Evolutionary conservation across 92 coral and sea anemone genomes (phyloP).

Genomic region (Phenganax marumi): DNA sequence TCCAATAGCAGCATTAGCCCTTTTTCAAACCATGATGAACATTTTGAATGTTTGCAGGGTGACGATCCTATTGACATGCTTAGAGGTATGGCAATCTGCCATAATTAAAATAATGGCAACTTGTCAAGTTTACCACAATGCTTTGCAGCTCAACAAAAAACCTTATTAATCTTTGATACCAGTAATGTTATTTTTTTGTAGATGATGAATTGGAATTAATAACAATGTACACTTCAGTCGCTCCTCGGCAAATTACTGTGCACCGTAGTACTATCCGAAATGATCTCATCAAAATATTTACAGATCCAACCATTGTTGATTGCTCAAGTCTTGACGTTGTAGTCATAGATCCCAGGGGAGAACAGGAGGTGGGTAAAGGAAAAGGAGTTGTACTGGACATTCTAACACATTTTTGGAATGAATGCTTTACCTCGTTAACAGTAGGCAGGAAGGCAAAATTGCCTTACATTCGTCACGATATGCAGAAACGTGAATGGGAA

Average conservation of each 20-base stretch:
- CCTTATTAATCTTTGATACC: too few species aligned
- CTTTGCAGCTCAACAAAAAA: too few species aligned
- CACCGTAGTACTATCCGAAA: slow-evolving; percentile 34
- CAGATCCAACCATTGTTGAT: slow-evolving; percentile 30
- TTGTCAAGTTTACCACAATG: too few species aligned
- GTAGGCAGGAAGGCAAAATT: slow-evolving; percentile 29
- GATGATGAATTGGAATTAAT: background rate
- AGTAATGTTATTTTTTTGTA: background rate
- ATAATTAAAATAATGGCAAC: too few species aligned
- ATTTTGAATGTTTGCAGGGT: too few species aligned
- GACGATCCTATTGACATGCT: too few species aligned
- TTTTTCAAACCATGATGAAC: too few species aligned
- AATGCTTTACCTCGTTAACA: slow-evolving; percentile 37
- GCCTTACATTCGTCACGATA: slow-evolving; percentile 35
- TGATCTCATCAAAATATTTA: slow-evolving; percentile 30
- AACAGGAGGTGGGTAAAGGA: slow-evolving; percentile 39
- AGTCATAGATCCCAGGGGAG: slow-evolving; percentile 28
- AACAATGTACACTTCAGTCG: slow-evolving; percentile 14
- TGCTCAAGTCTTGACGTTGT: slow-evolving; percentile 32
- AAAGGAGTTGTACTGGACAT: slow-evolving; percentile 37
- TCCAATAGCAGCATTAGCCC: too few species aligned
- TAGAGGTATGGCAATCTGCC: too few species aligned
- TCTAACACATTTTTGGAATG: slow-evolving; percentile 37
- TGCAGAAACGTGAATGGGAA: slow-evolving; percentile 41
- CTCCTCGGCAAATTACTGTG: slow-evolving; percentile 1